These are phyloP conservation scores for Lophius americanus DNA, from an alignment of 2,797 vertebrate species.

Conservation along the genomic window DNA sequence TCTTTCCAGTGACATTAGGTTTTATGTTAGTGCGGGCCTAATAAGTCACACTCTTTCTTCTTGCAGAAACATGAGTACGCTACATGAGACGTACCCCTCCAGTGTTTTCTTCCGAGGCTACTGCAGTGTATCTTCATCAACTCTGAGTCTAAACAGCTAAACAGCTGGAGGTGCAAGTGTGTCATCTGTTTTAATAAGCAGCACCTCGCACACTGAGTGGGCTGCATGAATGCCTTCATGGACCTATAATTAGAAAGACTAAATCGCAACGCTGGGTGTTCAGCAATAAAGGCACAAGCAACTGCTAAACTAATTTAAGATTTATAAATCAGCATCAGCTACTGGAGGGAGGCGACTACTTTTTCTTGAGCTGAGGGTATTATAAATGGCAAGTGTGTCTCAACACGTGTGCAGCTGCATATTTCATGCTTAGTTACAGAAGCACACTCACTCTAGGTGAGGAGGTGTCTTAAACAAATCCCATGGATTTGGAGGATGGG, in stretches of 20 bases:
- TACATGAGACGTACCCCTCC: slow-evolving; percentile 13
- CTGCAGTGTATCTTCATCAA: slow-evolving; percentile 22
- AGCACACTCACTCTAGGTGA: slow-evolving; percentile 6
- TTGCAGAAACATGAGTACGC: slow-evolving; percentile 1
- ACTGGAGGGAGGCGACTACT: slow-evolving; percentile 1
- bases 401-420: slow-evolving; percentile 45
- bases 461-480: slow-evolving; percentile 47
- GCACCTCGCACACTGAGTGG: slow-evolving; percentile 37
- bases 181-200: slow-evolving; percentile 36
- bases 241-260: slow-evolving; percentile 43
- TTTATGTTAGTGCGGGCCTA: slow-evolving; percentile 20
- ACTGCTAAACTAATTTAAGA: slow-evolving; percentile 39
- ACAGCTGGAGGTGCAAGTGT: slow-evolving; percentile 18
- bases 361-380: slow-evolving; percentile 17
- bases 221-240: slow-evolving; percentile 27
- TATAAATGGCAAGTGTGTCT: slow-evolving; percentile 24
- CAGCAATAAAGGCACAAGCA: slow-evolving; percentile 16
- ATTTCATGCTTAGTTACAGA: slow-evolving; percentile 48
- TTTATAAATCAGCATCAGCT: slow-evolving; percentile 44
- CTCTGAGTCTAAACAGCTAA: slow-evolving; percentile 21
- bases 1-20: slow-evolving; percentile 1
- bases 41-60: slow-evolving; percentile 15
- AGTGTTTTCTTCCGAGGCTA: slow-evolving; percentile 1
- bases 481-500: slow-evolving; percentile 30
- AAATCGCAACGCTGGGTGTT: slow-evolving; percentile 35